Conservation (phyloP, 2,888 invertebrate species). For the Andrena chrysosceles region DNA sequence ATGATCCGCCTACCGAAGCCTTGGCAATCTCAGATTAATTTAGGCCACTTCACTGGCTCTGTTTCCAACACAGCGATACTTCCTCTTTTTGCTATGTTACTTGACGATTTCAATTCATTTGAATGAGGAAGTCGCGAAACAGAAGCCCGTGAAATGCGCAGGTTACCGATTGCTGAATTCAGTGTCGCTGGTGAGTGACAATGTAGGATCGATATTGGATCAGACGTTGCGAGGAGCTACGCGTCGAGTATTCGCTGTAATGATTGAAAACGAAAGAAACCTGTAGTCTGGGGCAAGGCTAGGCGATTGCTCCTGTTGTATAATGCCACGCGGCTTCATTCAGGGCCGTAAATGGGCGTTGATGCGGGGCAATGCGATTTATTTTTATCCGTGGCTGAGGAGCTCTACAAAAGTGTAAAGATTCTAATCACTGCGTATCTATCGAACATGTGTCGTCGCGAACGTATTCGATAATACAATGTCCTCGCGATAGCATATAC, state of each 20-base stretch:
- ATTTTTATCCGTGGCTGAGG: slow-evolving; percentile 56
- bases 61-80: background rate
- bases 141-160: background rate
- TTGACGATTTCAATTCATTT: background rate
- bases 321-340: slow-evolving; percentile 61
- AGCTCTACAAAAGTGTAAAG: background rate
- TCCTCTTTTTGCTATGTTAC: too few species aligned
- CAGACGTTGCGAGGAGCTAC: background rate
- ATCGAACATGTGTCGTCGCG: too few species aligned
- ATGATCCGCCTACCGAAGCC: slow-evolving; percentile 24
- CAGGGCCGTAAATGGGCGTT: slow-evolving; percentile 63
- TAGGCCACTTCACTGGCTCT: background rate
- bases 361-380: slow-evolving; percentile 44
- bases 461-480: too few species aligned
- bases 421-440: background rate
- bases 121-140: background rate
- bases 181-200: background rate
- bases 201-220: background rate
- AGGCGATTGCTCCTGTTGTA: slow-evolving; percentile 66
- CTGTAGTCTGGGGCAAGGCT: slow-evolving; percentile 66
- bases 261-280: slow-evolving; percentile 44
- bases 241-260: slow-evolving; percentile 6
- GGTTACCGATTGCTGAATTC: background rate
- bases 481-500: too few species aligned
- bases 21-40: slow-evolving; percentile 19